phyloP scores from a whole-genome alignment of 2,888 invertebrate species.

The Neoitamus cyanurus region DNA sequence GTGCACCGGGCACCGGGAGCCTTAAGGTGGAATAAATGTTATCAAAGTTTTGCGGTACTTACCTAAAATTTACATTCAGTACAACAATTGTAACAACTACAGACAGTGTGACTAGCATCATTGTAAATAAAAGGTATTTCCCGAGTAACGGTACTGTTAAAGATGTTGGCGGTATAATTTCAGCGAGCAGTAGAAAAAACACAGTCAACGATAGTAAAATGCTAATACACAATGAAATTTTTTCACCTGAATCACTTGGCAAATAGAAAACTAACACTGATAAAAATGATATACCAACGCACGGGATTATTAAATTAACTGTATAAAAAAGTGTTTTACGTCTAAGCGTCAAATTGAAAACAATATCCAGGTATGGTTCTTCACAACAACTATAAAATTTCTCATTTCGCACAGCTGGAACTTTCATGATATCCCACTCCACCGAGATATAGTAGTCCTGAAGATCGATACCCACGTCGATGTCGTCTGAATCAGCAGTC shows the following conservation, averaged over 20 bases:
- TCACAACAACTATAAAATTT: slow-evolving; percentile 97
- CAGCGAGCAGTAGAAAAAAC: slow-evolving; percentile 92
- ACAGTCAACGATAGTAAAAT: slow-evolving; percentile 93
- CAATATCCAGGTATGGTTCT: slow-evolving; percentile 96
- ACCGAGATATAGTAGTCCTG: slow-evolving; percentile 96
- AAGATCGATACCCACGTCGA: slow-evolving; percentile 90
- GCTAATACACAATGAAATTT: slow-evolving; percentile 95
- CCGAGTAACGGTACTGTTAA: slow-evolving; percentile 91
- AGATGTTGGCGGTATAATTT: slow-evolving; percentile 95
- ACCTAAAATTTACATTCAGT: slow-evolving; percentile 89
- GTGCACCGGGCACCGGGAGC: neutral
- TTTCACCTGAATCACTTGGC: slow-evolving; percentile 97
- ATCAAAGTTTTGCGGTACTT: slow-evolving; percentile 50
- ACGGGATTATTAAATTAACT: slow-evolving; percentile 96
- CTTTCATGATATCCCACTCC: slow-evolving; percentile 97
- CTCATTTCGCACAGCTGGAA: slow-evolving; percentile 89
- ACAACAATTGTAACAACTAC: slow-evolving; percentile 94
- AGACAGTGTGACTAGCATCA: slow-evolving; percentile 92
- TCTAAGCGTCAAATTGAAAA: slow-evolving; percentile 94
- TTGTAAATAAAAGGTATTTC: slow-evolving; percentile 92
- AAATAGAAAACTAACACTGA: slow-evolving; percentile 97
- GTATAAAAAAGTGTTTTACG: slow-evolving; percentile 98
- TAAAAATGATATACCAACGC: slow-evolving; percentile 95
- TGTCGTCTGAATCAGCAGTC: slow-evolving; percentile 86
- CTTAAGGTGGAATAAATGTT: neutral